Evolutionary conservation across 2,888 invertebrate species (phyloP).

Genomic region (Ectemnius continuus): DNA sequence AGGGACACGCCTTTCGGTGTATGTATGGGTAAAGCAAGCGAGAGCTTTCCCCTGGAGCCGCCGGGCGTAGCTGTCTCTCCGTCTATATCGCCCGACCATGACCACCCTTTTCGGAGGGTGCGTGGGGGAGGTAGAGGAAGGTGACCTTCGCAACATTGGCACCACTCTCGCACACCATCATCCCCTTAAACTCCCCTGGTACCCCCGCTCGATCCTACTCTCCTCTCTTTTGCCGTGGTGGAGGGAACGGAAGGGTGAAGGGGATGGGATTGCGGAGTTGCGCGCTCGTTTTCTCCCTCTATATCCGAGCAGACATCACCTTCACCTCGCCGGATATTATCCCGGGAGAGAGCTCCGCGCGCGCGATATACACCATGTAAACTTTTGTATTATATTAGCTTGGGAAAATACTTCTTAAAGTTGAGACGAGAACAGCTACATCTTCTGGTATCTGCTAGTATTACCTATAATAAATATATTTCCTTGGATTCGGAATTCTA

Average conservation of each 20-base stretch:
- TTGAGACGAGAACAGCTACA: no score
- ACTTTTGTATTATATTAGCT: no score
- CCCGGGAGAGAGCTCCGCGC: no score
- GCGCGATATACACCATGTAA: no score
- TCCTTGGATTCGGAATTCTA: no score
- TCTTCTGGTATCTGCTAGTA: no score
- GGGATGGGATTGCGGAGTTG: no score
- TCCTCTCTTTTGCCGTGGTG: not conserved
- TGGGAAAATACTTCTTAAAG: no score
- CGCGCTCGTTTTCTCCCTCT: no score
- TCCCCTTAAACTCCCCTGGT: slow-evolving; percentile 30
- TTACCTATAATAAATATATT: no score
- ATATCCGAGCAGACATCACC: slow-evolving; percentile 7
- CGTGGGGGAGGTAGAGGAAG: slow-evolving; percentile 64
- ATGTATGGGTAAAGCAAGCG: slow-evolving; percentile 13
- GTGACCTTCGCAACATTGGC: slow-evolving; percentile 64
- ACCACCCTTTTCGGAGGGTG: slow-evolving; percentile 55
- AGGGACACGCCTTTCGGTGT: slow-evolving; percentile 30
- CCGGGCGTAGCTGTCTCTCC: slow-evolving; percentile 17
- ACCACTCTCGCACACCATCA: slow-evolving; percentile 22
- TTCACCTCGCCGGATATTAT: slow-evolving; percentile 7
- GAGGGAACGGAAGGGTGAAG: slow-evolving; percentile 15
- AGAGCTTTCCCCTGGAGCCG: not conserved
- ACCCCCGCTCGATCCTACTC: not conserved
- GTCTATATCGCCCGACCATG: slow-evolving; percentile 51